Evolutionary conservation across 2,888 invertebrate genomes (phyloP).

Genomic region (Troglohyphantes excavatus): DNA sequence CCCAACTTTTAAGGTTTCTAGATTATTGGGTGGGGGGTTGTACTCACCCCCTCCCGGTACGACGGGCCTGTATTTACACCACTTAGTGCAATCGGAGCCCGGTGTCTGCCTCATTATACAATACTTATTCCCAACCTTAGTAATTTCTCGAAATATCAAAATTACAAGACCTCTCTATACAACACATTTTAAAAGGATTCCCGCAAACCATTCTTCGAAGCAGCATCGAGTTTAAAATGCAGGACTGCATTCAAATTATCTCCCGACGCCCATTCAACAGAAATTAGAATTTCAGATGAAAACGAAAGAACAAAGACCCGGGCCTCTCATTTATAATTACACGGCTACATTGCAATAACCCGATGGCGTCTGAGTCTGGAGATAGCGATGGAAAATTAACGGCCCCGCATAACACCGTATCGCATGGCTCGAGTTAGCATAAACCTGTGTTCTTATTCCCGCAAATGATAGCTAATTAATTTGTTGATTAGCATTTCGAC

Average conservation of each 20-base stretch:
- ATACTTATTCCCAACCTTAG: too few relatives aligned
- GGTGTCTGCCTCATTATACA: too few relatives aligned
- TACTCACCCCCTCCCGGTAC: too few relatives aligned
- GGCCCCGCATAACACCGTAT: background rate
- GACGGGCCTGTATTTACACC: too few relatives aligned
- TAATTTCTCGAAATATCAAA: too few relatives aligned
- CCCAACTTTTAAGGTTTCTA: too few relatives aligned
- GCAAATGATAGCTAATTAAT: constrained; percentile 58
- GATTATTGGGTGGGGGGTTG: too few relatives aligned
- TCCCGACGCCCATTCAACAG: background rate
- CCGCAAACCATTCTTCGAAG: too few relatives aligned
- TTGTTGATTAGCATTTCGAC: constrained; percentile 56
- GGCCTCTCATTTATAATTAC: constrained; percentile 22
- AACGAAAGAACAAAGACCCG: background rate
- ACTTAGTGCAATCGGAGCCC: too few relatives aligned
- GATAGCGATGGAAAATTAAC: constrained; percentile 37
- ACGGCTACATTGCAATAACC: constrained; percentile 39
- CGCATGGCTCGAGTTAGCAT: constrained; percentile 19
- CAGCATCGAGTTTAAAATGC: background rate
- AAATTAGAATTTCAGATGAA: background rate
- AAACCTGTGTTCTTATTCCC: constrained; percentile 20
- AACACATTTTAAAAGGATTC: too few relatives aligned
- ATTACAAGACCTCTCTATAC: too few relatives aligned
- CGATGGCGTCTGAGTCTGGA: background rate
- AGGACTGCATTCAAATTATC: constrained; percentile 9